Percentiles rank a stretch among this genome's conserved stretches.
Evolutionary conservation across 2,797 vertebrate species (phyloP).

Genomic region (Esox lucius): DNA sequence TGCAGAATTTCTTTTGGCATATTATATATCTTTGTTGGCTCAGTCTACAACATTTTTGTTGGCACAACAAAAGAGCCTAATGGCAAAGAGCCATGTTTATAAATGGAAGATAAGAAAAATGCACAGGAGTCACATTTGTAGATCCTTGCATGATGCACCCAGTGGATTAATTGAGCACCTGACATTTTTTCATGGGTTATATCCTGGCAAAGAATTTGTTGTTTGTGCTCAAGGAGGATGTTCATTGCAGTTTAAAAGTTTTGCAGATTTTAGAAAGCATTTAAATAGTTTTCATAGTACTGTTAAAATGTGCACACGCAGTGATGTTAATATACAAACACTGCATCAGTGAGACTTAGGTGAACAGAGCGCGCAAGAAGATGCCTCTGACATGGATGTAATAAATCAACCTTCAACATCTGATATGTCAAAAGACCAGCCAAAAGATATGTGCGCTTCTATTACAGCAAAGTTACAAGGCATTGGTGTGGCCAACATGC

Average conservation of each 20-base stretch:
- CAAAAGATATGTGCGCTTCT: constrained; percentile 29
- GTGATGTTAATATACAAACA: constrained; percentile 4
- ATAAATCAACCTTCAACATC: constrained; percentile 4
- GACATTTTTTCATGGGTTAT: background rate
- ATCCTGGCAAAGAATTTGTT: background rate
- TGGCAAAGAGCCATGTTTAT: background rate
- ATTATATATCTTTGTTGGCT: no score
- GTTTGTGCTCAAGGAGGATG: constrained; percentile 11
- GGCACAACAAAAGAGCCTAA: background rate
- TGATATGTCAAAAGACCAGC: constrained; percentile 12
- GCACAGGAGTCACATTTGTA: background rate
- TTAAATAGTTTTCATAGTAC: background rate
- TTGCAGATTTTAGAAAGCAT: constrained; percentile 19
- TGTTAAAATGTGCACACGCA: background rate
- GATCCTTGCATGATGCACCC: background rate
- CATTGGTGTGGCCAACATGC: constrained; percentile 28
- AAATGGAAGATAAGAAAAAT: background rate
- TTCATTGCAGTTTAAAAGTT: constrained; percentile 27
- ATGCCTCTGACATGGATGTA: background rate
- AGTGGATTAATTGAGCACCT: background rate
- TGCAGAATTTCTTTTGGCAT: no score
- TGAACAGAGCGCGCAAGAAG: constrained; percentile 4
- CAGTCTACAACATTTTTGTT: background rate
- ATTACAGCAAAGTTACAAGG: constrained; percentile 28
- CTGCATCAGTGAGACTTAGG: background rate